Conservation (phyloP, 1,140 invertebrate species). For the Aphelenchoides avenae region DNA sequence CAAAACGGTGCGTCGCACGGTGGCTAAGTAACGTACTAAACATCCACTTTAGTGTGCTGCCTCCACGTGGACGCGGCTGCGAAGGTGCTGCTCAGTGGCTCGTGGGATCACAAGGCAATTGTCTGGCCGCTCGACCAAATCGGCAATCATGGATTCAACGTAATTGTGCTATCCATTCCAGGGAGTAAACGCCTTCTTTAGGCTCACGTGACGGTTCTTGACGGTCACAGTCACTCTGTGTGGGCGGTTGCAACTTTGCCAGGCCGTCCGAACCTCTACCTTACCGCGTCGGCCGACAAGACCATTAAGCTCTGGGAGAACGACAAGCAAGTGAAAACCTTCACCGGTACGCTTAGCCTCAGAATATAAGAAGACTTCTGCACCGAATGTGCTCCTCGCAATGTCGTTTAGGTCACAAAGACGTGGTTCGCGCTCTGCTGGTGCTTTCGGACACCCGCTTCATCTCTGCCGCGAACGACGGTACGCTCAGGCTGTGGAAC, state of each 20-base stretch:
- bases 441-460: conserved; percentile 70
- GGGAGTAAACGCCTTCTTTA: background rate
- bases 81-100: conserved; percentile 20
- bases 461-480: conserved; percentile 85
- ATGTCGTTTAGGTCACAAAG: conserved; percentile 72
- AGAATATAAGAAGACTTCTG: background rate
- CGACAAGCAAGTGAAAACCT: conserved; percentile 59
- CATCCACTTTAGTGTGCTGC: background rate
- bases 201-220: conserved; percentile 10
- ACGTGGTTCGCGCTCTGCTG: conserved; percentile 78
- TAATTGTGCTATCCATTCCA: background rate
- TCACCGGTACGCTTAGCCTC: conserved; percentile 11
- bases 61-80: background rate
- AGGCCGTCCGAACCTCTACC: conserved; percentile 21
- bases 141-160: background rate
- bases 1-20: conserved; percentile 26
- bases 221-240: conserved; percentile 75
- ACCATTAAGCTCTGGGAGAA: conserved; percentile 75
- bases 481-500: conserved; percentile 75
- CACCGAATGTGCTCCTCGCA: too few relatives aligned
- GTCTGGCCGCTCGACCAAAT: conserved; percentile 44
- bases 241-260: conserved; percentile 78
- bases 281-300: conserved; percentile 77
- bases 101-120: conserved; percentile 46
- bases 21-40: conserved; percentile 8